A percentile compares a stretch with the other conserved stretches of the same genome.
Conservation (phyloP, 2,797 vertebrate genomes). For the Antennarius maculatus region DNA sequence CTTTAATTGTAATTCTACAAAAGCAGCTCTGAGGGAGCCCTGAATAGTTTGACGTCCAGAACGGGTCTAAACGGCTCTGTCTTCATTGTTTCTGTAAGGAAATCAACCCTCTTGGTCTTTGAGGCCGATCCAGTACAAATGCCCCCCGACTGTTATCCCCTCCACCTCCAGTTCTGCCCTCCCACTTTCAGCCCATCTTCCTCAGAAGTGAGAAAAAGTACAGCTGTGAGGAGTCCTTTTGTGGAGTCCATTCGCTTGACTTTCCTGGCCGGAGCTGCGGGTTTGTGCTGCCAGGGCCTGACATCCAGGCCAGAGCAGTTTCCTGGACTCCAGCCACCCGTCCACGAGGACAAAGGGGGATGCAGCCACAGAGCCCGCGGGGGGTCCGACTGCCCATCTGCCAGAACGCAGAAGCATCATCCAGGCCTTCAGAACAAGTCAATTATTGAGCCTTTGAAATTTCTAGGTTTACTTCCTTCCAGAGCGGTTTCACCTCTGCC, state of each 20-base stretch:
- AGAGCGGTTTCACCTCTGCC: conserved; percentile 6
- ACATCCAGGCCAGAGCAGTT: conserved; percentile 54
- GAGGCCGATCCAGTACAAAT: conserved; percentile 64
- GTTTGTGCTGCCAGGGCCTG: conserved; percentile 61
- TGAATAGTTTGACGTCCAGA: conserved; percentile 61
- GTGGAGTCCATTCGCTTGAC: conserved; percentile 77
- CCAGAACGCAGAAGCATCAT: conserved; percentile 32
- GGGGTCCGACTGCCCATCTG: conserved; percentile 31
- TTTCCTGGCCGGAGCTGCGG: conserved; percentile 67
- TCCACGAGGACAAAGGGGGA: conserved; percentile 62
- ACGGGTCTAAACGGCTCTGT: conserved; percentile 44
- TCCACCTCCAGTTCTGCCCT: conserved; percentile 57
- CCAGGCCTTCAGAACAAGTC: conserved; percentile 23
- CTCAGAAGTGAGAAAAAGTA: conserved; percentile 71
- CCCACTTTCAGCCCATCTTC: conserved; percentile 60
- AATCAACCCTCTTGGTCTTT: conserved; percentile 60
- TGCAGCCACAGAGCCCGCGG: conserved; percentile 47
- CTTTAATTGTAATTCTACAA: conserved; percentile 68
- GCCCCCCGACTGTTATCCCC: conserved; percentile 59
- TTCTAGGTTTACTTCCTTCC: background rate
- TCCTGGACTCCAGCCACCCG: conserved; percentile 57
- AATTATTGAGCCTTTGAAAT: conserved; percentile 16
- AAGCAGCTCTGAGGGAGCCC: conserved; percentile 48
- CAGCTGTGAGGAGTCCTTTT: conserved; percentile 76
- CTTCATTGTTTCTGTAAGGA: conserved; percentile 33